Evolutionary conservation across 2,888 invertebrate species (phyloP).

Genomic region (Unio delphinus): DNA sequence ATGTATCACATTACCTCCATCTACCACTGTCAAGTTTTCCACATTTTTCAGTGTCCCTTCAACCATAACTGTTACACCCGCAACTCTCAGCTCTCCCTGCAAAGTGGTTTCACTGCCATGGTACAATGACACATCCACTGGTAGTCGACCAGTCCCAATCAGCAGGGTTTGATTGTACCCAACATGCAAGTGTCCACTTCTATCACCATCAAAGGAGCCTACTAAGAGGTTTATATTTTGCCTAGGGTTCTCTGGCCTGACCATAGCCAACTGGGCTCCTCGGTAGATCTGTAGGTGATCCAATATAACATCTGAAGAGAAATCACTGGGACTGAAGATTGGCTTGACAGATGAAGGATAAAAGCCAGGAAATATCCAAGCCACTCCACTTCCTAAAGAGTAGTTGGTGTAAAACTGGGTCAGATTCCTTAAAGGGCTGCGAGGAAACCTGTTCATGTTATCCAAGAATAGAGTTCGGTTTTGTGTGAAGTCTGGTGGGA

Average conservation of each 20-base stretch:
- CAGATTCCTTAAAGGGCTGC: conserved; percentile 26
- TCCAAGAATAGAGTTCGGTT: conserved; percentile 52
- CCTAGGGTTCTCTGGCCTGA: too few species aligned
- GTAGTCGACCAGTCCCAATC: conserved; percentile 45
- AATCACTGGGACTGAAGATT: conserved; percentile 9
- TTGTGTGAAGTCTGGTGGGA: conserved; percentile 21
- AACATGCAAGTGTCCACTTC: conserved; percentile 46
- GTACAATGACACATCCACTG: conserved; percentile 45
- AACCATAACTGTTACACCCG: conserved; percentile 47
- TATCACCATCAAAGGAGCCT: conserved; percentile 41
- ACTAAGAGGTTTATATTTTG: conserved; percentile 17
- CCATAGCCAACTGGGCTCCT: too few species aligned
- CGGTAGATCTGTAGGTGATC: conserved; percentile 44
- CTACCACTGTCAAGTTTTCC: conserved; percentile 55
- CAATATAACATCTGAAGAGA: conserved; percentile 22
- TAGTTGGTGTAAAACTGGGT: conserved; percentile 27
- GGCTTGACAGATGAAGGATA: conserved; percentile 37
- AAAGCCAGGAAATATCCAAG: conserved; percentile 43
- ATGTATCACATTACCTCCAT: conserved; percentile 39
- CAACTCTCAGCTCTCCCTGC: conserved; percentile 51
- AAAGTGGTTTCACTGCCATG: conserved; percentile 46
- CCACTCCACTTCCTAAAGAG: conserved; percentile 28
- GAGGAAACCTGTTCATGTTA: conserved; percentile 31
- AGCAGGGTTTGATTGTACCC: conserved; percentile 51
- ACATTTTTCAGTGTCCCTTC: conserved; percentile 51